A percentile compares a stretch with the other conserved stretches of the same genome.
Conservation (phyloP, 2,888 invertebrate genomes). For the Flabesymbios commensalis region DNA sequence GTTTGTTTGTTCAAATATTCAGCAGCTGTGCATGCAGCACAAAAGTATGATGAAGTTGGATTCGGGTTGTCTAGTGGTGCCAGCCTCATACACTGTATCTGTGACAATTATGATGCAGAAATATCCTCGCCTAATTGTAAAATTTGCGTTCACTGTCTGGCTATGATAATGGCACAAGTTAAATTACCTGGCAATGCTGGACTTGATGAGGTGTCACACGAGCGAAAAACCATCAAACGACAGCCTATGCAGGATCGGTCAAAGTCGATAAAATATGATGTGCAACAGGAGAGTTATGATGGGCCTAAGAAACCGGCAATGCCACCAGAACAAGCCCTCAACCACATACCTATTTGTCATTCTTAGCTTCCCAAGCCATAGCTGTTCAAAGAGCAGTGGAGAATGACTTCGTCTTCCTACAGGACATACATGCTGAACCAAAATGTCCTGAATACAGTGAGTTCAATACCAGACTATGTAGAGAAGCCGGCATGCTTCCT, state of each 20-base stretch:
- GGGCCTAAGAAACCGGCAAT: slow-evolving; percentile 2
- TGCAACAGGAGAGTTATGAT: too few species aligned
- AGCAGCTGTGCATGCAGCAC: slow-evolving; percentile 3
- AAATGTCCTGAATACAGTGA: slow-evolving; percentile 7
- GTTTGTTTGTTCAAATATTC: not conserved
- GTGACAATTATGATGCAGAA: slow-evolving; percentile 8
- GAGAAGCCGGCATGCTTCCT: slow-evolving; percentile 2
- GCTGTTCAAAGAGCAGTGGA: slow-evolving; percentile 1
- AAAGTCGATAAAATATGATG: not conserved
- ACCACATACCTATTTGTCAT: not conserved
- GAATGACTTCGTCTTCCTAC: slow-evolving; percentile 3
- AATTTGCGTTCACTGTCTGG: slow-evolving; percentile 4
- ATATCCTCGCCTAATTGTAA: not conserved
- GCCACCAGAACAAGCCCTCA: not conserved
- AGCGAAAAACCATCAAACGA: slow-evolving; percentile 8
- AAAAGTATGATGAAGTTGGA: slow-evolving; percentile 1
- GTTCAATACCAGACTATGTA: slow-evolving; percentile 5
- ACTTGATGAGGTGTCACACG: not conserved
- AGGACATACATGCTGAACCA: slow-evolving; percentile 4
- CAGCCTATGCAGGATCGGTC: not conserved
- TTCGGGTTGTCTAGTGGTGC: not conserved
- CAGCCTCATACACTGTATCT: not conserved
- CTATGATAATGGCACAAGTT: slow-evolving; percentile 11
- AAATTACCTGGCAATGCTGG: not conserved
- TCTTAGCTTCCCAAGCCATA: not conserved